Percentiles rank a stretch among this genome's conserved stretches.
Conservation (phyloP, 2,888 invertebrate genomes). For the Drosophila borborema region DNA sequence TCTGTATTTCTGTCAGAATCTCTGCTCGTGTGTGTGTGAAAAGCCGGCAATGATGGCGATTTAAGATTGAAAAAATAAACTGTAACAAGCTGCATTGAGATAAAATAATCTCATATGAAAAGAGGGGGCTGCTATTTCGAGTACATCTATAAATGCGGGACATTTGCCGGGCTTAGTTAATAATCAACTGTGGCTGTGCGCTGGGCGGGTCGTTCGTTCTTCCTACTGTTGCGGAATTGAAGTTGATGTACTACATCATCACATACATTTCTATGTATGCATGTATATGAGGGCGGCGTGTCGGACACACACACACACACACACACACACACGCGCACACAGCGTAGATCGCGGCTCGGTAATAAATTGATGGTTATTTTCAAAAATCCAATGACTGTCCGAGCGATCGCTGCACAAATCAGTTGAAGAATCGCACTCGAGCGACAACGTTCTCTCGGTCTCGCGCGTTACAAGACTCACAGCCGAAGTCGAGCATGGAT, state of each 20-base stretch:
- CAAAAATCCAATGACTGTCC: constrained; percentile 85
- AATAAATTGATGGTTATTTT: constrained; percentile 80
- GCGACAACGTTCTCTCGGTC: constrained; percentile 72
- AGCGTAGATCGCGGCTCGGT: constrained; percentile 46
- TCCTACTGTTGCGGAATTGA: constrained; percentile 71
- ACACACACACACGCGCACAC: constrained; percentile 16
- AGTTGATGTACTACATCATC: constrained; percentile 64
- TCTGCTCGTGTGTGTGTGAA: constrained; percentile 45
- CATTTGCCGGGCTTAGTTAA: constrained; percentile 76
- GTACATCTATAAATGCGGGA: constrained; percentile 66
- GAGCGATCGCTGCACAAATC: constrained; percentile 83
- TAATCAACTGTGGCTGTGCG: constrained; percentile 62
- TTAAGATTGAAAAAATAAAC: constrained; percentile 68
- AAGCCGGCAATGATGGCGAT: constrained; percentile 63
- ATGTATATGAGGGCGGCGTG: constrained; percentile 72
- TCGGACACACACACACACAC: constrained; percentile 28
- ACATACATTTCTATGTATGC: constrained; percentile 50
- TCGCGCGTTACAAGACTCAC: constrained; percentile 19
- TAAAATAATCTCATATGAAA: constrained; percentile 72
- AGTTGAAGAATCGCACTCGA: constrained; percentile 84
- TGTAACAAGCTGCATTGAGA: constrained; percentile 66
- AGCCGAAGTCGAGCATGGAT: constrained; percentile 7
- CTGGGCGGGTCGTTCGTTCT: constrained; percentile 33
- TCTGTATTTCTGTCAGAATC: neutral
- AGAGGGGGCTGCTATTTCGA: constrained; percentile 38